phyloP scores from a whole-genome alignment of 2,113 vertebrate species.

The Corydoras sp. region DNA sequence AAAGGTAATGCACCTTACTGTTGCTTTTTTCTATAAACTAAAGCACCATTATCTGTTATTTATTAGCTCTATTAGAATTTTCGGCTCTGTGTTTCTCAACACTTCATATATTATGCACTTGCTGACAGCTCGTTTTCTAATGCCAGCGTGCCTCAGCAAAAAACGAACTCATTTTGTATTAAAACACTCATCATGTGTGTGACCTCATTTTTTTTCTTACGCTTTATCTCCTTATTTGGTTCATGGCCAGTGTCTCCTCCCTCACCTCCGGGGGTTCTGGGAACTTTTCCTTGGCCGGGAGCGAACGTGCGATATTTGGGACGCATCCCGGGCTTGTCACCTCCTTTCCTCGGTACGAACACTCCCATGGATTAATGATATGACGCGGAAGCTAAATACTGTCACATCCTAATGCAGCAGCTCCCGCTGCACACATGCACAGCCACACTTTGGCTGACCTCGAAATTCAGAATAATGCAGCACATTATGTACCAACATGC shows the following conservation, averaged over 20 bases:
- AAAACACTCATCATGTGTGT: constrained; percentile 6
- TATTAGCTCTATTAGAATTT: not conserved
- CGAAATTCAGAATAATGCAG: not conserved
- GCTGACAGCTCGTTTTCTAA: not conserved
- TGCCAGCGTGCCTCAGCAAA: constrained; percentile 4
- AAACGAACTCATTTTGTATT: not conserved
- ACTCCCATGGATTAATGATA: constrained; percentile 19
- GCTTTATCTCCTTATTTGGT: not conserved
- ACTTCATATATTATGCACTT: not conserved
- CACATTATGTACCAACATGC: not conserved
- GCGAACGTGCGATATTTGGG: constrained; percentile 16
- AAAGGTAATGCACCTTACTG: not conserved
- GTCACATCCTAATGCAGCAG: constrained; percentile 21
- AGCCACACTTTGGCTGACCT: not conserved
- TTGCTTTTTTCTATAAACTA: not conserved
- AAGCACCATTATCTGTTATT: not conserved
- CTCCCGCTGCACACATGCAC: constrained; percentile 8
- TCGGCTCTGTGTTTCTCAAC: not conserved
- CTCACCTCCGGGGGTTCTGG: not conserved
- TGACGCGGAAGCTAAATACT: constrained; percentile 26
- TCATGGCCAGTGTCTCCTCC: not conserved
- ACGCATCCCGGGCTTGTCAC: constrained; percentile 20
- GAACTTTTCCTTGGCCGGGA: not conserved
- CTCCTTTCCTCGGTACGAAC: constrained; percentile 10
- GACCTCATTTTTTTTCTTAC: constrained; percentile 2